Evolutionary conservation across 2,113 vertebrate species (phyloP).

Genomic region (Paradoxurus hermaphroditus): DNA sequence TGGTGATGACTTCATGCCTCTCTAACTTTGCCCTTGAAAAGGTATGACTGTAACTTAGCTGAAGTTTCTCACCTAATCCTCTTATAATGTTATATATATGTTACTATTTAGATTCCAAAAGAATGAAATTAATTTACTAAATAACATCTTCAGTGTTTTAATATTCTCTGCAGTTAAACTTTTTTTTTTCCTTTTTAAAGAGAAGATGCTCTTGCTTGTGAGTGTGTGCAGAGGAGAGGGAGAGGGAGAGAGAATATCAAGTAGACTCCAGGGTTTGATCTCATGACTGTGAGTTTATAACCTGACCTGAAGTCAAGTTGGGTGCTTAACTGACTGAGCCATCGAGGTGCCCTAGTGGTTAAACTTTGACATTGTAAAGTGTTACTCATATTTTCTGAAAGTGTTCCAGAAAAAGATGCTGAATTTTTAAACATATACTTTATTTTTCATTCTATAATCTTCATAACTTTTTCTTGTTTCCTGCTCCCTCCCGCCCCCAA

Average conservation of each 20-base stretch:
- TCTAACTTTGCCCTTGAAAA: constrained; percentile 28
- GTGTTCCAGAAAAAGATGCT: not conserved
- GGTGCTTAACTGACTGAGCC: too few species aligned
- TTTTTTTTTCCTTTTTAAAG: too few species aligned
- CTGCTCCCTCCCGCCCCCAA: not conserved
- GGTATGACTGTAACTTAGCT: not conserved
- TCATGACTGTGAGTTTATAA: too few species aligned
- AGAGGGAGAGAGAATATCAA: too few species aligned
- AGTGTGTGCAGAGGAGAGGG: too few species aligned
- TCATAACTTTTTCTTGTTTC: not conserved
- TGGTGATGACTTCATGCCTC: not conserved
- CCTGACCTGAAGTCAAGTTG: too few species aligned
- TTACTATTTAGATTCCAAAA: not conserved
- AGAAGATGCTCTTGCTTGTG: too few species aligned
- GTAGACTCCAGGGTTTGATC: too few species aligned
- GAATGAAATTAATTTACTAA: constrained; percentile 21
- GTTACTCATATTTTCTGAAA: constrained; percentile 9
- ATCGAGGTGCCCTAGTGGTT: not conserved
- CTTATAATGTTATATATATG: not conserved
- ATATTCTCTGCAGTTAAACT: constrained; percentile 1
- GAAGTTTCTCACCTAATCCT: not conserved
- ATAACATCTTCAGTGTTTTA: constrained; percentile 9
- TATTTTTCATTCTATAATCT: not conserved
- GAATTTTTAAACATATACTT: not conserved
- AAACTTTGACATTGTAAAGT: not conserved